Evolutionary conservation across 2,797 vertebrate species (phyloP).

Genomic region (Falco biarmicus): DNA sequence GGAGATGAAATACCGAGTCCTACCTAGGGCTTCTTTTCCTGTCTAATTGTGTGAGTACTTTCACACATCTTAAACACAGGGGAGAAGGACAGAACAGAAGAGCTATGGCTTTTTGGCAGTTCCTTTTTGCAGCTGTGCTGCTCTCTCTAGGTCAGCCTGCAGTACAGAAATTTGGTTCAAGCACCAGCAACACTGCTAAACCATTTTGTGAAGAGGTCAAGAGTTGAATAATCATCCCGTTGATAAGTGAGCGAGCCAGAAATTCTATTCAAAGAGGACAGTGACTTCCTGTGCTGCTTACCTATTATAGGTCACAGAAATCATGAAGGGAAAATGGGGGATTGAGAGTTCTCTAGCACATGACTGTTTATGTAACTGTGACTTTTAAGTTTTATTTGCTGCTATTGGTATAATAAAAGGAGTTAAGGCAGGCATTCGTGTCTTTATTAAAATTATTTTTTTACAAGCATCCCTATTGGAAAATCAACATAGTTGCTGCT

Average conservation of each 20-base stretch:
- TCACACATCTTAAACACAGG: conserved; percentile 45
- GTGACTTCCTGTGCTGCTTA: conserved; percentile 48
- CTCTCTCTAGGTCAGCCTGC: conserved; percentile 44
- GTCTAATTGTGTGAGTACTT: conserved; percentile 54
- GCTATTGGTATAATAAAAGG: conserved; percentile 7
- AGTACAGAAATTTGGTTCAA: conserved; percentile 40
- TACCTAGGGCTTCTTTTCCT: conserved; percentile 42
- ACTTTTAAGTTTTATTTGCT: conserved; percentile 46
- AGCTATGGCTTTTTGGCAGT: conserved; percentile 55
- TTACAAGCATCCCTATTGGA: background rate
- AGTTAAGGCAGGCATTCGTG: background rate
- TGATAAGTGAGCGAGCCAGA: conserved; percentile 37
- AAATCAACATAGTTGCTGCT: background rate
- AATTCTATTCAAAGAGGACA: conserved; percentile 48
- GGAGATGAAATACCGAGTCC: conserved; percentile 43
- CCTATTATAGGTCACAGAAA: conserved; percentile 56
- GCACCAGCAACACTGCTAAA: conserved; percentile 35
- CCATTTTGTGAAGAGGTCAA: conserved; percentile 58
- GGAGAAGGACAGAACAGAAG: conserved; percentile 44
- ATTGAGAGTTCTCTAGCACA: background rate
- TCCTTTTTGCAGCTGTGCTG: conserved; percentile 47
- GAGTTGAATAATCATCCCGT: conserved; percentile 53
- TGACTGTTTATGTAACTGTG: conserved; percentile 36
- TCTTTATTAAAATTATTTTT: conserved; percentile 60
- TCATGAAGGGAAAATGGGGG: background rate